phyloP scores from a whole-genome alignment of 1,140 invertebrate species.

The Holcopasites calliopsidis region DNA sequence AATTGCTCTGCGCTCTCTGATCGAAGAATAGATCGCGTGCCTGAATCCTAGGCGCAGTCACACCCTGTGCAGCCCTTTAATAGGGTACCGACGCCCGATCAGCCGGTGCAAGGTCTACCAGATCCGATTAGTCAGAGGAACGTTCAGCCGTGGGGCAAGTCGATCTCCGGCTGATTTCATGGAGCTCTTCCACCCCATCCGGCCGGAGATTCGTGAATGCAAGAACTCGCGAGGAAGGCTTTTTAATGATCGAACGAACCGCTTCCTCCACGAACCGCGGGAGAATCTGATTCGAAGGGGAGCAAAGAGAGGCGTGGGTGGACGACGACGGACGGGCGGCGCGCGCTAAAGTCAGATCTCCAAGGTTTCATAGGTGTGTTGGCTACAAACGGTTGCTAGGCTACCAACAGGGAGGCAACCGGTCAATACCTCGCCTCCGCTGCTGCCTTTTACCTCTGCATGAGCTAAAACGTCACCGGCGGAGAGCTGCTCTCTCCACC shows the following conservation, averaged over 20 bases:
- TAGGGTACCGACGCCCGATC: too few relatives aligned
- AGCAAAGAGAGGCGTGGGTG: constrained; percentile 51
- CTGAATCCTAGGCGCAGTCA: too few relatives aligned
- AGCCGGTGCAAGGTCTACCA: too few relatives aligned
- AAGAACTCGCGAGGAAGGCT: constrained; percentile 71
- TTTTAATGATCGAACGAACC: constrained; percentile 72
- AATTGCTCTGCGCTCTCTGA: too few relatives aligned
- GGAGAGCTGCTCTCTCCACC: constrained; percentile 67
- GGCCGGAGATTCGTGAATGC: constrained; percentile 43
- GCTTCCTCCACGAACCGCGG: constrained; percentile 70
- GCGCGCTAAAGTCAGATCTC: constrained; percentile 72
- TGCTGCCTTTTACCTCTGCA: constrained; percentile 69
- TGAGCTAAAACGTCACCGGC: constrained; percentile 71
- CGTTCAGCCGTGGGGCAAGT: too few relatives aligned
- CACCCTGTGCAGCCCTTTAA: too few relatives aligned
- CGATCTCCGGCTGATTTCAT: background rate
- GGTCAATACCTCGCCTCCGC: constrained; percentile 75
- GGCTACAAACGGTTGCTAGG: constrained; percentile 74
- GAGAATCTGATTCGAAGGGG: constrained; percentile 69
- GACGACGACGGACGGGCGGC: constrained; percentile 55
- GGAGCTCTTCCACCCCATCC: background rate
- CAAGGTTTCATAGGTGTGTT: constrained; percentile 77
- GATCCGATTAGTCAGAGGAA: too few relatives aligned
- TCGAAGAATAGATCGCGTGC: too few relatives aligned
- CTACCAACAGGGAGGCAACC: constrained; percentile 72